Evolutionary conservation across 2,113 vertebrate species (phyloP), one percentile per base, ranked within the genome.

Genomic region (Labeo catla): DNA sequence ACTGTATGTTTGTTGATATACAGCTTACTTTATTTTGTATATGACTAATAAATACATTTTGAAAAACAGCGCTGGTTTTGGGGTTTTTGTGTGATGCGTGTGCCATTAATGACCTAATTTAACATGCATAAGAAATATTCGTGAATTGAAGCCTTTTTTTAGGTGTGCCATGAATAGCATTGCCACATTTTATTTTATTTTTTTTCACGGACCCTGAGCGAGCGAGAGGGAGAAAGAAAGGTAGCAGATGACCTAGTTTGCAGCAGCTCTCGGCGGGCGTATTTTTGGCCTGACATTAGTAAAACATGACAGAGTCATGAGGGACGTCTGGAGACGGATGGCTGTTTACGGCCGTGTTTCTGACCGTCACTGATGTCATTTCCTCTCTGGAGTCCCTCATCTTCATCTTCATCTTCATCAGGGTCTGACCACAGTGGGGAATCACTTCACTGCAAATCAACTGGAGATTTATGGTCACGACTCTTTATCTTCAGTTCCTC

Each of bases 21-120:
- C 97, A 97, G 95, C 96, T 96, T 97, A 96, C 95, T 97, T 98
- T 97, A 98, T 97, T 98, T 97, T 98, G 95, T 98, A 98, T 97
- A 98, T 97, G 97, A 98, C 94, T 95, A 98, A 98, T 99, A 99
- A 99, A 98, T 91, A 94, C 95, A 96, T 97, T 98, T 96, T 96
- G 94, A 96, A 96, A 94, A 96, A 93, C 49, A 57, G 66, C 11
- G 3, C 49, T 86, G 7, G 16, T n/a, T 77, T 39, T 19, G 52
- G 50, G 77, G 52, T 13, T 8, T 16, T 2, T 49, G 19, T 63
- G 2, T 66, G 23, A 3, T 28, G 36, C 16, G 19, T 49, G n/a
- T n/a, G n/a, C 76, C 61, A 76, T 65, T 86, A 63, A 83, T 84
- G 86, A 84, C 84, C 88, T 81, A 45, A 54, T 87, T 86, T 63